Percentiles rank a stretch among this genome's conserved stretches.
Conservation (phyloP, 2,888 invertebrate genomes). For the Pyrgus malvae region DNA sequence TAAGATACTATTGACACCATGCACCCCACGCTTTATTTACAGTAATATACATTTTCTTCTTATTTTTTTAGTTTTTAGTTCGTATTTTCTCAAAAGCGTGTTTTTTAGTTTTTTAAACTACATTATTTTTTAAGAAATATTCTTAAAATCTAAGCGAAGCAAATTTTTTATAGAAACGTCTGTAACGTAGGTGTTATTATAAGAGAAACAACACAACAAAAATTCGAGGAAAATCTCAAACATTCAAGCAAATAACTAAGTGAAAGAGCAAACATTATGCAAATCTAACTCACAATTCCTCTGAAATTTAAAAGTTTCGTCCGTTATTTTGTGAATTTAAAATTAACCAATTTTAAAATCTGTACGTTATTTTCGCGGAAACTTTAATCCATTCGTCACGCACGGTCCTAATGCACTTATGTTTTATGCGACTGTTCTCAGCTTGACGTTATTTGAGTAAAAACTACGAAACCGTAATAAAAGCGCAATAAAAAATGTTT, state of each 20-base stretch:
- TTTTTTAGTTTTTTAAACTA: no score
- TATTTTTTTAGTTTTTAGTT: no score
- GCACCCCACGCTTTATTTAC: no score
- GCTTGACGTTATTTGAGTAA: not conserved
- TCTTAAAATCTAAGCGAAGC: no score
- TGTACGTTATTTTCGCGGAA: constrained; percentile 14
- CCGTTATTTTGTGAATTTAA: not conserved
- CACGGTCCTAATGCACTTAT: constrained; percentile 18
- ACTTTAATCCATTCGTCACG: constrained; percentile 24
- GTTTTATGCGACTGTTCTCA: constrained; percentile 7
- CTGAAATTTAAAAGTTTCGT: constrained; percentile 6
- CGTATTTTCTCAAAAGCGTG: no score
- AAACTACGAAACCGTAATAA: not conserved
- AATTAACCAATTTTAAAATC: constrained; percentile 14
- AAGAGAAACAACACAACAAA: not conserved
- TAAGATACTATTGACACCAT: no score
- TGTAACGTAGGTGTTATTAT: not conserved
- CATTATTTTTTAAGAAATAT: no score
- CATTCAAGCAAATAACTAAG: not conserved
- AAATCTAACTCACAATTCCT: constrained; percentile 6
- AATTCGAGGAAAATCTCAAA: not conserved
- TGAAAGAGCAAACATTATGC: constrained; percentile 2
- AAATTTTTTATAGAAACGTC: no score
- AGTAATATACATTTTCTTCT: no score
- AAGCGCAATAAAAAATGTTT: not conserved